Percentiles rank a stretch among this genome's conserved stretches.
Evolutionary conservation across 2,797 vertebrate species (phyloP).

Genomic region (Ceryle rudis): DNA sequence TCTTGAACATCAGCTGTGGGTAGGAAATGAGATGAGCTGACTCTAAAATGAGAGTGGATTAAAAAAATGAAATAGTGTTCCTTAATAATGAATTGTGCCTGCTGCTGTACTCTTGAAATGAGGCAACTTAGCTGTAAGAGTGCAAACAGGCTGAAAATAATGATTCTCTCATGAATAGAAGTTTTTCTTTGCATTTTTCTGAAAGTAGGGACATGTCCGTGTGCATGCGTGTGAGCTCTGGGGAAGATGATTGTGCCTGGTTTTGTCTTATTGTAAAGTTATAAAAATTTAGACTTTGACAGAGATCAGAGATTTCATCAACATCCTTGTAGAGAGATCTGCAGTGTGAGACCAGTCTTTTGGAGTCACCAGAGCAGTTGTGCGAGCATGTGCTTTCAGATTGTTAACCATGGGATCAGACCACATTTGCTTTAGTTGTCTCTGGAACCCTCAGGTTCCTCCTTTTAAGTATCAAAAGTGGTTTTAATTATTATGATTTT

Average conservation of each 20-base stretch:
- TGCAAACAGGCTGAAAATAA: not conserved
- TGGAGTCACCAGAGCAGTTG: not conserved
- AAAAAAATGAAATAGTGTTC: not conserved
- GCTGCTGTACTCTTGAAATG: not conserved
- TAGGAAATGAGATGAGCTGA: conserved; percentile 32
- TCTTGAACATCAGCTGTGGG: not conserved
- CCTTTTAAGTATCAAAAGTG: not conserved
- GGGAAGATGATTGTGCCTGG: not conserved
- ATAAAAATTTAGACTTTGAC: not conserved
- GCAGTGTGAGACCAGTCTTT: not conserved
- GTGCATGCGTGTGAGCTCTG: not conserved
- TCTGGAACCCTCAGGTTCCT: not conserved
- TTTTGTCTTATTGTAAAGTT: not conserved
- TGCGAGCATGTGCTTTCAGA: not conserved
- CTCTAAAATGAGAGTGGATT: conserved; percentile 15
- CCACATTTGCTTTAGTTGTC: not conserved
- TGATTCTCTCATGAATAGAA: not conserved
- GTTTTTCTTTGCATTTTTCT: not conserved
- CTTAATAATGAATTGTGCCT: conserved; percentile 8
- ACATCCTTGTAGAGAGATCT: not conserved
- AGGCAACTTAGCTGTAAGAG: not conserved
- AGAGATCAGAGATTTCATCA: not conserved
- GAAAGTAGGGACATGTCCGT: not conserved
- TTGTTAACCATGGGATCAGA: not conserved
- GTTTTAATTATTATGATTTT: not conserved